Percentiles rank a stretch among this genome's conserved stretches.
phyloP scores from a whole-genome alignment of 2,888 invertebrate genomes.

The Dendrolimus pini region DNA sequence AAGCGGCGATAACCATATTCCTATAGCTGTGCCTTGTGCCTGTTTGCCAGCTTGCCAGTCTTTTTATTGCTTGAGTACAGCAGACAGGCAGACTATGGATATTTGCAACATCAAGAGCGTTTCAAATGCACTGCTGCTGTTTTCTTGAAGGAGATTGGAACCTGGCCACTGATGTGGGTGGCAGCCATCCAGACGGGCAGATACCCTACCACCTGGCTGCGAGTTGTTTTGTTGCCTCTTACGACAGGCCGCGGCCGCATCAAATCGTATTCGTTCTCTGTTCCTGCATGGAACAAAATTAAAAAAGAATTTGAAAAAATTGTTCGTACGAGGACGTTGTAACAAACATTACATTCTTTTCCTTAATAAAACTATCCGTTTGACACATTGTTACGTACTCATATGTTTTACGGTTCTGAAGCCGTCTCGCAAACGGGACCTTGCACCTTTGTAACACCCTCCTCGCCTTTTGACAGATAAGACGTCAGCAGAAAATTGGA shows the following conservation, averaged over 20 bases:
- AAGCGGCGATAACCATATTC: too few species aligned
- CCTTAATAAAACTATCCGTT: too few species aligned
- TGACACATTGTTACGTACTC: neutral
- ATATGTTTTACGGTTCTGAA: neutral
- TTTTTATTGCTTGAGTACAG: too few species aligned
- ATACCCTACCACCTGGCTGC: neutral
- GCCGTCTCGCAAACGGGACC: slow-evolving; percentile 6
- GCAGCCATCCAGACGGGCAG: neutral
- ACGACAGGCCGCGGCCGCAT: neutral
- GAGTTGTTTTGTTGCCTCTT: neutral
- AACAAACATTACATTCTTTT: too few species aligned
- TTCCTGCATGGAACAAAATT: neutral
- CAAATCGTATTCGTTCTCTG: neutral
- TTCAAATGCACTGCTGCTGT: too few species aligned
- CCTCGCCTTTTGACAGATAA: slow-evolving; percentile 61
- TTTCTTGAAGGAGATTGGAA: too few species aligned
- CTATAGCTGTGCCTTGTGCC: too few species aligned
- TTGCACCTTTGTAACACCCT: slow-evolving; percentile 46
- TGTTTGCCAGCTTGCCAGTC: too few species aligned
- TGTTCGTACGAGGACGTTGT: too few species aligned
- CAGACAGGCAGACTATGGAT: too few species aligned
- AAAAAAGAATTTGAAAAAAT: neutral
- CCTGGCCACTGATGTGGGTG: neutral
- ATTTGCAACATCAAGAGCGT: too few species aligned
- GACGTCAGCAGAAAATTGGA: slow-evolving; percentile 74